Evolutionary conservation across 2,888 invertebrate species (phyloP), one percentile per base, ranked within the genome.

Genomic region (Acronicta alni): DNA sequence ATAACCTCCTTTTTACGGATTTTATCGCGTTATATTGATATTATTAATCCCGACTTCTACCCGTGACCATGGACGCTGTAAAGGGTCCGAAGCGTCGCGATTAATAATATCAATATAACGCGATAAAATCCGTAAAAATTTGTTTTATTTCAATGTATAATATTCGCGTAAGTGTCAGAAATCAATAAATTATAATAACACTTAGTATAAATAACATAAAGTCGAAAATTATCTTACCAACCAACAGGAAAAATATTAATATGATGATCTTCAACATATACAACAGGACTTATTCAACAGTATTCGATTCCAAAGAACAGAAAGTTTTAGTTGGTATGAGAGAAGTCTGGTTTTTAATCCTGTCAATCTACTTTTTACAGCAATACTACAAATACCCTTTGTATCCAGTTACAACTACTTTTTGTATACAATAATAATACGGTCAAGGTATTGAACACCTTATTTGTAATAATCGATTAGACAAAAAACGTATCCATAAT

Each of bases 351-450:
- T 44, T 15, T 43, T 51, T 44, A 72, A n/a, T 55, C 20, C 8
- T 4, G 5, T 14, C 4, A 30, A 30, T 44, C 51, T 10, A 41
- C 23, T 72, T 67, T 57, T 67, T 67, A 38, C 15, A 17, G 10
- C 20, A 48, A 68, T 55, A 51, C 47, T 54, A 45, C 59, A 59
- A 65, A 65, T 71, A 47, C 49, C 17, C 15, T 43, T 46, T 72
- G 57, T 73, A 73, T 63, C 59, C 46, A 60, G 47, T 66, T 62
- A 72, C 76, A 57, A 55, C 61, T 0, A 67, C 32, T 72, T 72
- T 72, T 72, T 72, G 17, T 48, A 16, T n/a, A 18, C 42, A 41
- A 23, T 37, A 41, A 23, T 37, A 37, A 52, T 52, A 35, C 45
- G 6, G 38, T 32, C 39, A 61, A 63, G 49, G 56, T 53, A 60